Percentiles rank a stretch among this genome's conserved stretches.
These are phyloP conservation scores for Porites australiensis DNA, from an alignment of 64 coral and sea anemone genomes.

Conservation along the genomic window DNA sequence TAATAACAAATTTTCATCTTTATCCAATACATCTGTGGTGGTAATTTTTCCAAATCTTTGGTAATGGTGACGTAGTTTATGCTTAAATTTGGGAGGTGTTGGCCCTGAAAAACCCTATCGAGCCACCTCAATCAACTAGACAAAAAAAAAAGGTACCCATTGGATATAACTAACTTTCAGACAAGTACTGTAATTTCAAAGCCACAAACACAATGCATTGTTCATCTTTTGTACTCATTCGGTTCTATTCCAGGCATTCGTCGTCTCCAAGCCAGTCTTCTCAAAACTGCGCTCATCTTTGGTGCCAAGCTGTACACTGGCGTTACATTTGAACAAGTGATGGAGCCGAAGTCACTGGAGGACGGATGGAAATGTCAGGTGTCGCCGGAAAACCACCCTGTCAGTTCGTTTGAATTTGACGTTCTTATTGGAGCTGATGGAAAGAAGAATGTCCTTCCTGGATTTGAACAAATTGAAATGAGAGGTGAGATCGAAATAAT, in stretches of 20 bases:
- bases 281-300: constrained; percentile 94
- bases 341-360: constrained; percentile 88
- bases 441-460: constrained; percentile 96
- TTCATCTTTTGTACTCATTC: background rate
- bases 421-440: constrained; percentile 97
- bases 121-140: too few species aligned
- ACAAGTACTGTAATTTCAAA: too few species aligned
- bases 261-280: constrained; percentile 78
- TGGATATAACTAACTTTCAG: too few species aligned
- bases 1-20: too few species aligned
- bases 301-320: constrained; percentile 94
- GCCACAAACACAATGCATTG: too few species aligned
- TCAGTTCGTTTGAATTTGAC: constrained; percentile 83
- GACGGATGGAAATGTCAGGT: constrained; percentile 93
- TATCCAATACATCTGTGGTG: too few species aligned
- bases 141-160: too few species aligned
- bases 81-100: too few species aligned
- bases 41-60: too few species aligned
- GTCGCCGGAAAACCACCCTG: constrained; percentile 71
- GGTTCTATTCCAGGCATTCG: constrained; percentile 75
- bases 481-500: constrained; percentile 73
- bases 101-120: too few species aligned
- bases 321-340: constrained; percentile 91
- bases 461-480: constrained; percentile 99
- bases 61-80: too few species aligned